Conservation (phyloP, 2,113 vertebrate species). For the Pagrus major region DNA sequence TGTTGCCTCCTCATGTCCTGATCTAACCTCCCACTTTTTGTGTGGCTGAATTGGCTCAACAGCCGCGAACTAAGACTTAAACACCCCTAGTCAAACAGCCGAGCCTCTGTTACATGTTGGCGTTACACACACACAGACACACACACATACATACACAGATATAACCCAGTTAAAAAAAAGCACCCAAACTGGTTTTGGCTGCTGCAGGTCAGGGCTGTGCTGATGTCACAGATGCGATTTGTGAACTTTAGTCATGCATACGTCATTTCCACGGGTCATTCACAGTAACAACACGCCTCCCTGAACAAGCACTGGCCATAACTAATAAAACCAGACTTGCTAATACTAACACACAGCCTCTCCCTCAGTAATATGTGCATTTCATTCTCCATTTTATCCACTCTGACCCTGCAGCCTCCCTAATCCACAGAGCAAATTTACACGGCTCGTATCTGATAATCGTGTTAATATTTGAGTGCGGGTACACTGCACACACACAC, state of each 20-base stretch:
- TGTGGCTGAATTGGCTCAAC: conserved; percentile 27
- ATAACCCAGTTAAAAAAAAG: conserved; percentile 30
- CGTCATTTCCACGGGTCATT: conserved; percentile 24
- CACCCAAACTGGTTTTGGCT: conserved; percentile 61
- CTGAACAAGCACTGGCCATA: background rate
- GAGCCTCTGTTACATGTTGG: conserved; percentile 11
- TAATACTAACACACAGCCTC: background rate
- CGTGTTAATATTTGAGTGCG: background rate
- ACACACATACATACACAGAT: conserved; percentile 5
- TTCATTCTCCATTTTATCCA: conserved; percentile 9
- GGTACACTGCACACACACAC: background rate
- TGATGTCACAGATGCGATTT: conserved; percentile 40
- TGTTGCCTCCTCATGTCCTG: conserved; percentile 63
- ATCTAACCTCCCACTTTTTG: conserved; percentile 51
- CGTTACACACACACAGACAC: background rate
- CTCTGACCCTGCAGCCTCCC: background rate
- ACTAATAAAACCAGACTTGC: conserved; percentile 17
- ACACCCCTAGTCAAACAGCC: conserved; percentile 36
- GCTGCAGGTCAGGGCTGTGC: conserved; percentile 26
- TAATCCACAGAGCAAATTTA: conserved; percentile 16
- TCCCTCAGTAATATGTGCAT: background rate
- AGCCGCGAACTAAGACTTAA: conserved; percentile 3
- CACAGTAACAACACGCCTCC: conserved; percentile 5
- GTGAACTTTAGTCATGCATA: conserved; percentile 31
- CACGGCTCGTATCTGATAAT: background rate